Evolutionary conservation across 2,888 invertebrate genomes (phyloP).

Genomic region (Ectobius pallidus): DNA sequence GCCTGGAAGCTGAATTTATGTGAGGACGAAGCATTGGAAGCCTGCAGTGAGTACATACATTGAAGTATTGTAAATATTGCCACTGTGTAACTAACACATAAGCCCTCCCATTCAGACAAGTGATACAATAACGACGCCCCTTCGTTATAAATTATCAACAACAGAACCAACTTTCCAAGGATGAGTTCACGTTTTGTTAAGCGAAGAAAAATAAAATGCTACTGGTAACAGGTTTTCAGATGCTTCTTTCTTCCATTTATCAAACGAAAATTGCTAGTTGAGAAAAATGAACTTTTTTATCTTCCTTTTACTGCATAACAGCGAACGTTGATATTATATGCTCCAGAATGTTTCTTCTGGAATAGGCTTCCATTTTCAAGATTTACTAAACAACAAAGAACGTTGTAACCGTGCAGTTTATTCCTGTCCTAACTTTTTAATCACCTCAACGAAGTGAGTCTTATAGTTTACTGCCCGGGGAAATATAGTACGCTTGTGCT

Average conservation of each 20-base stretch:
- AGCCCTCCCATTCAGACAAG: background rate
- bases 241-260: background rate
- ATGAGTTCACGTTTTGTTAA: background rate
- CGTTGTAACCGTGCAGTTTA: background rate
- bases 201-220: too few relatives aligned
- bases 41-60: background rate
- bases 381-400: background rate
- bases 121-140: background rate
- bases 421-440: background rate
- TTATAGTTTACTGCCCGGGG: background rate
- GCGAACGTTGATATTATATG: background rate
- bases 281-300: background rate
- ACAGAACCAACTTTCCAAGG: constrained; percentile 2
- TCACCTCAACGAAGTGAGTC: background rate
- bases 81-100: background rate
- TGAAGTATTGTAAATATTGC: background rate
- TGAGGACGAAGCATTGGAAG: too few relatives aligned
- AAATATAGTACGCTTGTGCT: too few relatives aligned
- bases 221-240: background rate
- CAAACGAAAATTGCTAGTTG: background rate
- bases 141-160: constrained; percentile 3
- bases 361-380: background rate
- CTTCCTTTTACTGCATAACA: background rate
- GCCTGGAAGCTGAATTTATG: too few relatives aligned
- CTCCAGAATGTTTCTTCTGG: background rate